Evolutionary conservation across 2,888 invertebrate species (phyloP), one percentile per base, ranked within the genome.

Genomic region (Slavum lentiscoides): DNA sequence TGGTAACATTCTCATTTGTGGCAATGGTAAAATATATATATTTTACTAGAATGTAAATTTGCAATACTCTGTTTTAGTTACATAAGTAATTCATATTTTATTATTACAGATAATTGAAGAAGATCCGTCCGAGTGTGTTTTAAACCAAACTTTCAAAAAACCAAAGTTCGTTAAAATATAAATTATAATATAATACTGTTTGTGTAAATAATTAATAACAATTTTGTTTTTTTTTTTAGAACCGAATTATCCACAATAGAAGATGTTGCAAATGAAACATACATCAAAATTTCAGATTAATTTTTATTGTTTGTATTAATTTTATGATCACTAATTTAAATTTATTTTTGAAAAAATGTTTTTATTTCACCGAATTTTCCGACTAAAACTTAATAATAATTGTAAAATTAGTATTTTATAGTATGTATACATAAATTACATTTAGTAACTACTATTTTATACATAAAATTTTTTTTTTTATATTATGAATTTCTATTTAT

Each of bases 141-240:
- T 80, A 30, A 80, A 80, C 5, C 80, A 80, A 58, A 80, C 70
- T 4, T 80, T 80, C 43, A 80, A 80, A 72, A 80, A 80, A 58
- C 80, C 80, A 53, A 80, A 80, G 80, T 80, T 23, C 15, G 64
- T 80, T 55, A 55, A 11, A 23, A 8, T 61, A 11, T 13, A 61
- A 59, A 61, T 61, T 23, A 5, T 23, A 13, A 23, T 23, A 61
- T 5, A 61, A 13, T 23, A 23, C 4, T 23, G 9, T 23, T 61
- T 19, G 6, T 17, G 15, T 49, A 49, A 1, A 3, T 49, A 43
- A 67, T 13, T 19, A 39, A 43, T 21, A 43, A 49, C 11, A 49
- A 49, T 49, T 13, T 21, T 13, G 7, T 39, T 4, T 43, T 66
- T 30, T 39, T 70, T 67, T 76, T 59, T 21, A 76, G 75, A 76